Conservation (phyloP, 2,888 invertebrate genomes). For the Syritta pipiens region DNA sequence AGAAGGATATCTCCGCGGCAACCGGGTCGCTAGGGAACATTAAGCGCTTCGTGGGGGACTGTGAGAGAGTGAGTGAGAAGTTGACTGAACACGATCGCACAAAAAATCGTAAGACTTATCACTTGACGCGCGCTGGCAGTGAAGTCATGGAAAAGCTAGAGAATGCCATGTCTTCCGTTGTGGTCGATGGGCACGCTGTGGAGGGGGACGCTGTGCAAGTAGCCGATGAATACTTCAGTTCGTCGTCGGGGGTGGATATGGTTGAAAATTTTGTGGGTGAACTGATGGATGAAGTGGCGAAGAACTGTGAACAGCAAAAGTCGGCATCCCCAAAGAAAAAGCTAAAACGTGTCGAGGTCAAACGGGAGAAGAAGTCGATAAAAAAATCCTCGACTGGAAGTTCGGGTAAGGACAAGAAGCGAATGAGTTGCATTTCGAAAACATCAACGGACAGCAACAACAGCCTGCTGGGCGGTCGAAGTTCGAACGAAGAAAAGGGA, state of each 20-base stretch:
- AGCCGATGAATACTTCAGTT: constrained; percentile 85
- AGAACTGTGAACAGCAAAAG: constrained; percentile 72
- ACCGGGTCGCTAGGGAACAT: constrained; percentile 72
- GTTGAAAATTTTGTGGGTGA: constrained; percentile 82
- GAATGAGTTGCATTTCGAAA: constrained; percentile 78
- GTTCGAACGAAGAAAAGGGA: constrained; percentile 60
- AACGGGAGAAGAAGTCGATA: constrained; percentile 71
- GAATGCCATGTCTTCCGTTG: constrained; percentile 66
- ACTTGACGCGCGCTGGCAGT: constrained; percentile 74
- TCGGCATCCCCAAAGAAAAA: constrained; percentile 69
- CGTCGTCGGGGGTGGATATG: constrained; percentile 77
- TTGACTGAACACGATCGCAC: constrained; percentile 78
- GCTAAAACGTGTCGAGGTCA: constrained; percentile 64
- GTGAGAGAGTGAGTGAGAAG: constrained; percentile 77
- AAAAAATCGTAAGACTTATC: constrained; percentile 79
- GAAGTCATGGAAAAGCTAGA: constrained; percentile 70
- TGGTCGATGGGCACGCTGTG: constrained; percentile 63
- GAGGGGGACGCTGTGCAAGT: constrained; percentile 79
- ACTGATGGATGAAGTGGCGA: constrained; percentile 81
- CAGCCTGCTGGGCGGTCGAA: constrained; percentile 70
- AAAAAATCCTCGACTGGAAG: constrained; percentile 56
- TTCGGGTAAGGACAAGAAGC: constrained; percentile 74
- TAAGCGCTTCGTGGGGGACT: constrained; percentile 78
- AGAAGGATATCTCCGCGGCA: constrained; percentile 72
- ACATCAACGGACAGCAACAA: constrained; percentile 78